Percentiles rank a stretch among this genome's conserved stretches.
These are phyloP conservation scores for Drosophila subsilvestris DNA, from an alignment of 2,888 invertebrate genomes.

Conservation along the genomic window DNA sequence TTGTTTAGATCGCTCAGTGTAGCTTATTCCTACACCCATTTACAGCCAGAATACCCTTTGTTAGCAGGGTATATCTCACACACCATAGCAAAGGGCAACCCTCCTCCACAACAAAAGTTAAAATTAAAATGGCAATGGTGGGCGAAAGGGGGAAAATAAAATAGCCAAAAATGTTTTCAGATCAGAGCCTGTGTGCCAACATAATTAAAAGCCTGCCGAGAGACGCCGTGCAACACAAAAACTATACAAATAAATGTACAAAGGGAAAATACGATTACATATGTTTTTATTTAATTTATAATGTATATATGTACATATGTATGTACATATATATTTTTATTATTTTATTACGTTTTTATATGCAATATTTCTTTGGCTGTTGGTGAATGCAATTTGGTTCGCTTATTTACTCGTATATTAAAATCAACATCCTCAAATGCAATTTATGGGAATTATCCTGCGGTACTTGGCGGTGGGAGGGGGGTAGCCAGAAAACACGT, in stretches of 20 bases:
- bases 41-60: background rate
- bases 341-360: background rate
- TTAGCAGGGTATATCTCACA: background rate
- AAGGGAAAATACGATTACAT: constrained; percentile 7
- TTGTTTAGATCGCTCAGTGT: no score
- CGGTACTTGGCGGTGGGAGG: no score
- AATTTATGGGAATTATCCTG: constrained; percentile 48
- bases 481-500: constrained; percentile 23
- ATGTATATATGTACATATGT: background rate
- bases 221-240: constrained; percentile 27
- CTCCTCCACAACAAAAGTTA: constrained; percentile 30
- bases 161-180: constrained; percentile 19
- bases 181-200: constrained; percentile 32
- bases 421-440: constrained; percentile 58
- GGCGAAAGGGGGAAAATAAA: constrained; percentile 10
- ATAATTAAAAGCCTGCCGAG: constrained; percentile 59
- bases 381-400: constrained; percentile 26
- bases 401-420: constrained; percentile 23
- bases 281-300: constrained; percentile 26
- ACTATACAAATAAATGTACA: constrained; percentile 8
- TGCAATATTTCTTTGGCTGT: background rate
- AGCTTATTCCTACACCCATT: no score
- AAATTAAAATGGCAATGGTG: constrained; percentile 27
- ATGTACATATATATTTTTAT: background rate
- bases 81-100: background rate